These are phyloP conservation scores for Tympanoctomys barrerae DNA, from an alignment of 2,797 vertebrate species.

Conservation along the genomic window DNA sequence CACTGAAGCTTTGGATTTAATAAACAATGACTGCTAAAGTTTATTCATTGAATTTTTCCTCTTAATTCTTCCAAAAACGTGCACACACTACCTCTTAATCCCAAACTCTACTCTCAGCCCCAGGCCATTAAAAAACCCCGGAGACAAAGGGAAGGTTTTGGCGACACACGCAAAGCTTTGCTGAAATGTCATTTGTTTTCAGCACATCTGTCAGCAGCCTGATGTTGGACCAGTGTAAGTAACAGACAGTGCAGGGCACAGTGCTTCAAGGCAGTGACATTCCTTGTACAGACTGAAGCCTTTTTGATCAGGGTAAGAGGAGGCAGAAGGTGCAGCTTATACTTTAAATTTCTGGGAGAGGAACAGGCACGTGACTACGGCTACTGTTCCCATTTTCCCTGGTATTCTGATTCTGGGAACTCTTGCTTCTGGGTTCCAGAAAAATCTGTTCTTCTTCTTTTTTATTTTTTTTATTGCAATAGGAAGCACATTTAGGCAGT, in stretches of 20 bases:
- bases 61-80: neutral
- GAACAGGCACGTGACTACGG: neutral
- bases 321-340: neutral
- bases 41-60: neutral
- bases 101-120: neutral
- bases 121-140: neutral
- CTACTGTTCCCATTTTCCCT: neutral
- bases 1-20: neutral
- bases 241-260: neutral
- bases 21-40: neutral
- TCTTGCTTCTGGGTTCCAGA: neutral
- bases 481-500: neutral
- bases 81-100: fast-evolving
- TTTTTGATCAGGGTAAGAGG: neutral
- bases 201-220: neutral
- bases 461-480: neutral
- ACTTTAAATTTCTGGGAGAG: neutral
- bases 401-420: slow-evolving; percentile 41
- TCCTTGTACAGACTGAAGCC: neutral
- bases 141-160: neutral
- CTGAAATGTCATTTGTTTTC: neutral
- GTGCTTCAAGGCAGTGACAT: neutral
- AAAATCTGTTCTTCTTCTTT: neutral
- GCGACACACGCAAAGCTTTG: neutral
- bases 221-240: neutral